Base-by-base conservation (phyloP, 1,140 invertebrate genomes). In the Zaprionus inermis region DNA sequence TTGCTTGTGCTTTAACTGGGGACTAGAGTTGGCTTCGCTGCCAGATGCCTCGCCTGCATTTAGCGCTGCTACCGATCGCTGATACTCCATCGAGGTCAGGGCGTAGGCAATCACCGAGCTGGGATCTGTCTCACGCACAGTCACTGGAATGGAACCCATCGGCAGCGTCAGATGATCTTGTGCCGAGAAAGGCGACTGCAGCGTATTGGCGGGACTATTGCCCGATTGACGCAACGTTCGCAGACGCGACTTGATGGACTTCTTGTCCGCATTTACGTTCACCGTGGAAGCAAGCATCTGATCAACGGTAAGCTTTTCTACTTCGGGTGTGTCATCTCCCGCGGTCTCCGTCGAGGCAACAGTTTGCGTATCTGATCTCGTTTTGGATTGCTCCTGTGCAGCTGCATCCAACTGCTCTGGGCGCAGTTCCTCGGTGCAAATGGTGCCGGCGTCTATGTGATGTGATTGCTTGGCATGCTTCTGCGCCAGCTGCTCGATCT, bases 31-130 rank as follows among this genome's bases (percentile, higher is more conserved):
- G 12, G 52, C 9, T 0, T 67, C 55, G 12, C 20, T 38, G 16
- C 12, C 34, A 12, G 57, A 32, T 9, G 38, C 56, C 12, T 69
- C 72, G 32, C 56, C 60, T 9, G 60, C 63, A 16, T 65, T 57
- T 7, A 76, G 66, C 16, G 63, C 61, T 1, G 78, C 63, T 6
- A 79, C 46, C 44, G 94, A 93, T 41, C 93, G 94, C 65, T 95
- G 95, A 79, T 97, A 97, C 41, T 97, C 96, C 20, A 92, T 85
- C 0, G 95, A 96, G 63, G 95, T 94, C 1, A 98, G 88, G 5
- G 97, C 94, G 90, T 97, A 98, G 0, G 97, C 96, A 66, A 98
- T 97, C 54, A 98, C 96, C 1, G 97, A 98, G 74, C 97, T 97
- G 1, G 96, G 96, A 91, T 99, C 97, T 14, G 94, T 94, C 90